Percentiles rank a stretch among this genome's conserved stretches.
Evolutionary conservation across 2,888 invertebrate genomes (phyloP).

Genomic region (Graphium colonna): DNA sequence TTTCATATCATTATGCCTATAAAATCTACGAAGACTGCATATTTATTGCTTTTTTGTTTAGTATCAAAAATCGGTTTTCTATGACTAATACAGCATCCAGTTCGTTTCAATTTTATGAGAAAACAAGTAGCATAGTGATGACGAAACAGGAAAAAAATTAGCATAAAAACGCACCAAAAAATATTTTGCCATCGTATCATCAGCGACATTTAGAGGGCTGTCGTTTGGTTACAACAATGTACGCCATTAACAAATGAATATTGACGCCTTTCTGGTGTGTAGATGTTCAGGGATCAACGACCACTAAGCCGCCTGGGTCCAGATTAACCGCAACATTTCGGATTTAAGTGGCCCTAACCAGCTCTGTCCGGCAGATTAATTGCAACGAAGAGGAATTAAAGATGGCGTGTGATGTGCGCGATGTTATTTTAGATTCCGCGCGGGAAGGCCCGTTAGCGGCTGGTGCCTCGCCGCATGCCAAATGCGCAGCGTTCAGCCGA

Average conservation of each 20-base stretch:
- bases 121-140: too few relatives aligned
- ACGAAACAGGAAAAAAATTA: too few relatives aligned
- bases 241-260: background rate
- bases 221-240: background rate
- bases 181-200: background rate
- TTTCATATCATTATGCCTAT: too few relatives aligned
- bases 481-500: too few relatives aligned
- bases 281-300: conserved; percentile 40
- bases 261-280: conserved; percentile 19
- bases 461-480: conserved; percentile 11
- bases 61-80: too few relatives aligned
- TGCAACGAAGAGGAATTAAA: conserved; percentile 49
- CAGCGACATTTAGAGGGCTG: background rate
- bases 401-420: conserved; percentile 43
- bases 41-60: too few relatives aligned
- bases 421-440: conserved; percentile 42
- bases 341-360: conserved; percentile 47
- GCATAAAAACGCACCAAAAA: too few relatives aligned
- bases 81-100: too few relatives aligned
- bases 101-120: too few relatives aligned
- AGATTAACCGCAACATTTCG: conserved; percentile 41
- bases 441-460: too few relatives aligned
- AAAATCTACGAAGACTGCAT: too few relatives aligned
- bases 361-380: conserved; percentile 48
- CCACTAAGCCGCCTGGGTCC: conserved; percentile 11